phyloP scores from a whole-genome alignment of 2,888 invertebrate species.

The Ethmia dodecea region DNA sequence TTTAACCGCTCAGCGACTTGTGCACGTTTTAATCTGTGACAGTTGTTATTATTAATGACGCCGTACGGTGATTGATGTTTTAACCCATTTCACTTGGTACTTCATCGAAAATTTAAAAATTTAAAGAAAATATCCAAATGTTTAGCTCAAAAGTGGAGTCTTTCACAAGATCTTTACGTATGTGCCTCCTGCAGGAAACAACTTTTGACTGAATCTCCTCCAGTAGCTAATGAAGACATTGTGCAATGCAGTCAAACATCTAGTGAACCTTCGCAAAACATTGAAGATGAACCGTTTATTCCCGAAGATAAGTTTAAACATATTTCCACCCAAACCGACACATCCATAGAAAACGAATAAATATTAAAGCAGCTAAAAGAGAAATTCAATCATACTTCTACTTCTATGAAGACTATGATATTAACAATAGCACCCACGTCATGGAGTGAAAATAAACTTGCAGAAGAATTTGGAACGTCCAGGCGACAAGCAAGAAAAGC shows the following conservation, averaged over 20 bases:
- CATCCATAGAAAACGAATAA: conserved; percentile 5
- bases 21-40: conserved; percentile 1
- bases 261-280: conserved; percentile 1
- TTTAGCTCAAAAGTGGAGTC: conserved; percentile 9
- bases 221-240: conserved; percentile 7
- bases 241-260: conserved; percentile 6
- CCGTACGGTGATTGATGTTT: conserved; percentile 1
- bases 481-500: conserved; percentile 24
- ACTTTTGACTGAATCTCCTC: conserved; percentile 3
- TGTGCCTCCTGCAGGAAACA: conserved; percentile 12
- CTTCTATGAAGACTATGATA: conserved; percentile 15
- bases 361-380: conserved; percentile 14
- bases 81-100: conserved; percentile 2
- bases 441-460: conserved; percentile 20
- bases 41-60: conserved; percentile 1
- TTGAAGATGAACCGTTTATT: conserved; percentile 7
- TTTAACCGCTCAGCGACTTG: conserved; percentile 1
- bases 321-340: background rate
- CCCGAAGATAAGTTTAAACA: conserved; percentile 6
- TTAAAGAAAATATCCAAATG: conserved; percentile 4
- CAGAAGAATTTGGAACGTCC: conserved; percentile 19
- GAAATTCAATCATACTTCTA: conserved; percentile 15
- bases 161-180: conserved; percentile 7
- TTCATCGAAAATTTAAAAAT: conserved; percentile 5
- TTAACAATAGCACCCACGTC: conserved; percentile 17